A percentile compares a stretch with the other conserved stretches of the same genome.
Evolutionary conservation across 2,888 invertebrate species (phyloP).

Genomic region (Calameuta pallipes): DNA sequence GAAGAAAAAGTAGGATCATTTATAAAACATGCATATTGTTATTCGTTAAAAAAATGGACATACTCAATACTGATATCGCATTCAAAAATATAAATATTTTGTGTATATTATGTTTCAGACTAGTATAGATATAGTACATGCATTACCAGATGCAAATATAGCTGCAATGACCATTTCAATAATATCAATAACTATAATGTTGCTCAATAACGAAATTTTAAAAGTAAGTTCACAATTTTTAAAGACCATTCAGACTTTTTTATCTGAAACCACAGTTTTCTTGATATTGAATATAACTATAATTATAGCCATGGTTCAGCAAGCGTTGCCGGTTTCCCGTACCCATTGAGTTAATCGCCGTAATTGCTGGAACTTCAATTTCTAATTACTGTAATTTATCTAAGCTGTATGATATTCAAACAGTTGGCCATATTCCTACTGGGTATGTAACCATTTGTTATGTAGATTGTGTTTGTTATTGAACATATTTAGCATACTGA

Average conservation of each 20-base stretch:
- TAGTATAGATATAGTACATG: conserved; percentile 70
- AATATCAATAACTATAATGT: conserved; percentile 72
- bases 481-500: neutral
- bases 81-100: too few relatives aligned
- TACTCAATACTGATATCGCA: too few relatives aligned
- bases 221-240: conserved; percentile 66
- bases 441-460: conserved; percentile 66
- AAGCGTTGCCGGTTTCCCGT: conserved; percentile 76
- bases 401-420: conserved; percentile 67
- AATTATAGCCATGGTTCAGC: conserved; percentile 69
- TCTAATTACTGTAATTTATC: conserved; percentile 72
- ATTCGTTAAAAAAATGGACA: too few relatives aligned
- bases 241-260: neutral
- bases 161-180: conserved; percentile 74
- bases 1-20: neutral
- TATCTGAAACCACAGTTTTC: neutral
- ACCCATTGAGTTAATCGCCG: conserved; percentile 80
- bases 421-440: conserved; percentile 77
- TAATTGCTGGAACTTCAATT: conserved; percentile 75
- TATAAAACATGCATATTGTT: too few relatives aligned
- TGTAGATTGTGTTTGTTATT: neutral
- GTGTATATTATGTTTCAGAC: conserved; percentile 67
- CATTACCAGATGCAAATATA: conserved; percentile 71
- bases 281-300: conserved; percentile 11
- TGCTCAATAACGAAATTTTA: conserved; percentile 74